A percentile compares a stretch with the other conserved stretches of the same genome.
Conservation (phyloP, 2,888 invertebrate genomes). For the Ametastegia equiseti region DNA sequence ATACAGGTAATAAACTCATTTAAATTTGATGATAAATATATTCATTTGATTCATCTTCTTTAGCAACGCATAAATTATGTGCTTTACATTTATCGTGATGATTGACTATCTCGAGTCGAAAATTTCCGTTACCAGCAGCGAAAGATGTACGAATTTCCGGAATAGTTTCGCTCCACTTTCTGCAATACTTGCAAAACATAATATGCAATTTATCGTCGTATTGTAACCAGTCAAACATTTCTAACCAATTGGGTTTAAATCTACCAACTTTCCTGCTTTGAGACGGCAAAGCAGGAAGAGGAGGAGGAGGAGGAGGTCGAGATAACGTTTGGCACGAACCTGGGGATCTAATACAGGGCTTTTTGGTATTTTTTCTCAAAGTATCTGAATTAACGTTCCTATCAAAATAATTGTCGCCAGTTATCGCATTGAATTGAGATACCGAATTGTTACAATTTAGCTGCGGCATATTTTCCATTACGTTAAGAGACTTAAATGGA, state of each 20-base stretch:
- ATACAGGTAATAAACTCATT: background rate
- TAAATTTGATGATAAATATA: background rate
- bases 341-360: too few species aligned
- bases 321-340: conserved; percentile 57
- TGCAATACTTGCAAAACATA: conserved; percentile 86
- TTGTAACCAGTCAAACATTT: conserved; percentile 85
- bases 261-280: conserved; percentile 80
- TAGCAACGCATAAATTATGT: conserved; percentile 82
- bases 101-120: conserved; percentile 87
- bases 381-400: conserved; percentile 41
- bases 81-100: conserved; percentile 89
- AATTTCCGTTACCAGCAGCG: conserved; percentile 87
- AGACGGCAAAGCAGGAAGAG: conserved; percentile 56
- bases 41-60: conserved; percentile 73
- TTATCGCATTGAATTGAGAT: conserved; percentile 48
- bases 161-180: conserved; percentile 85
- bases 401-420: conserved; percentile 26
- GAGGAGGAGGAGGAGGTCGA: conserved; percentile 53
- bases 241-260: conserved; percentile 84
- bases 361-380: conserved; percentile 65
- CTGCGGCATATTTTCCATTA: conserved; percentile 51
- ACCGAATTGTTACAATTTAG: conserved; percentile 47
- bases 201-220: conserved; percentile 83
- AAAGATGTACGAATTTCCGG: conserved; percentile 88
- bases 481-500: conserved; percentile 9